phyloP scores from a whole-genome alignment of 2,888 invertebrate genomes.

The Entomobrya proxima region DNA sequence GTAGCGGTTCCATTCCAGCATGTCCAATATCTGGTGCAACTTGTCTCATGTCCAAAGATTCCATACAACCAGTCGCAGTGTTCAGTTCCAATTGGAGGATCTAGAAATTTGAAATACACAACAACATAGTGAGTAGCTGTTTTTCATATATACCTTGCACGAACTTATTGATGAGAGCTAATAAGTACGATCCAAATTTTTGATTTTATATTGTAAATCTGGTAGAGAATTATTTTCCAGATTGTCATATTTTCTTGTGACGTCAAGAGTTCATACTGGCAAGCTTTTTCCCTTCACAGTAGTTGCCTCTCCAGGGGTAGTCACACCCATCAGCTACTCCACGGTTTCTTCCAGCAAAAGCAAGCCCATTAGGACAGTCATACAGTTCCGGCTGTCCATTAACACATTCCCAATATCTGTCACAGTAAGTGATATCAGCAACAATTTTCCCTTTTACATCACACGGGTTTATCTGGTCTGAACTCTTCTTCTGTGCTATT shows the following conservation, averaged over 20 bases:
- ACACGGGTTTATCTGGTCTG: slow-evolving; percentile 83
- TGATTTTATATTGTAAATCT: background rate
- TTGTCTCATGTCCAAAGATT: slow-evolving; percentile 94
- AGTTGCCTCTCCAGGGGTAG: slow-evolving; percentile 92
- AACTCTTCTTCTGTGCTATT: slow-evolving; percentile 70
- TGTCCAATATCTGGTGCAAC: slow-evolving; percentile 95
- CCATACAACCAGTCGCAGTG: slow-evolving; percentile 96
- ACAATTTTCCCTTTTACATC: slow-evolving; percentile 87
- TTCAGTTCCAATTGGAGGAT: slow-evolving; percentile 89
- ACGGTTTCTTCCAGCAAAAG: slow-evolving; percentile 91
- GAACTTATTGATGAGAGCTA: no score
- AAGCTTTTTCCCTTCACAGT: slow-evolving; percentile 89
- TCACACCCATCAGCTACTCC: slow-evolving; percentile 92
- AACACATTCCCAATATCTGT: slow-evolving; percentile 90
- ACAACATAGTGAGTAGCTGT: slow-evolving; percentile 15
- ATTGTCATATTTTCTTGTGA: background rate
- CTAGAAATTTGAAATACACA: slow-evolving; percentile 78
- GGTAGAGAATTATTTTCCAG: background rate
- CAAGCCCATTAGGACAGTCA: slow-evolving; percentile 93
- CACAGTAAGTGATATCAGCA: slow-evolving; percentile 88
- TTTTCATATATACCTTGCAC: no score
- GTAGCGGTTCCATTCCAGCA: slow-evolving; percentile 97
- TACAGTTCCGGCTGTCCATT: slow-evolving; percentile 88
- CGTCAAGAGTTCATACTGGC: slow-evolving; percentile 80
- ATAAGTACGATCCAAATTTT: background rate